phyloP scores from a whole-genome alignment of 2,113 vertebrate genomes.

The Mohoua ochrocephala region DNA sequence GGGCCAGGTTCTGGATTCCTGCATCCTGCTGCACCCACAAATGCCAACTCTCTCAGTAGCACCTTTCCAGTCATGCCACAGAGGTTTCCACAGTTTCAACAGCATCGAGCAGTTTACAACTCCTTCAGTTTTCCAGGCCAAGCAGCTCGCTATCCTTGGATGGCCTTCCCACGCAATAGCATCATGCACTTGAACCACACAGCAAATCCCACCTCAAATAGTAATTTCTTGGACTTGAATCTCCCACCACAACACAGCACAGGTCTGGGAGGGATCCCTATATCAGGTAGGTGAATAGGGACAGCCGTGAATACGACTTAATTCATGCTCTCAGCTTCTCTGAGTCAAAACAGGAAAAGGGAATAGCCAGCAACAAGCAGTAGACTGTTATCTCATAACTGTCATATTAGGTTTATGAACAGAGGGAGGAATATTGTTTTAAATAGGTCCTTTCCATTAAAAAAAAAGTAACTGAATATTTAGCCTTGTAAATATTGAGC shows the following conservation, averaged over 20 bases:
- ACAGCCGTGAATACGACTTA: neutral
- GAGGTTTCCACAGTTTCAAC: constrained; percentile 90
- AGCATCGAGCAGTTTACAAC: constrained; percentile 95
- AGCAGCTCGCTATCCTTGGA: constrained; percentile 93
- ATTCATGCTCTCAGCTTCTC: constrained; percentile 53
- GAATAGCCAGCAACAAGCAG: neutral
- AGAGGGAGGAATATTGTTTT: neutral
- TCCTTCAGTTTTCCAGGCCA: constrained; percentile 94
- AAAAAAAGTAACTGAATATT: neutral
- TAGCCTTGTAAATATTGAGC: constrained; percentile 82
- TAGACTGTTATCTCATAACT: neutral
- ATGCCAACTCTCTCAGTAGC: constrained; percentile 84
- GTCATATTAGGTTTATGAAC: neutral
- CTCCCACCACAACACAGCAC: constrained; percentile 94
- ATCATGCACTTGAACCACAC: constrained; percentile 93
- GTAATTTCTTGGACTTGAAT: constrained; percentile 98
- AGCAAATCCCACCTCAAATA: constrained; percentile 93
- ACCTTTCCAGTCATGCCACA: constrained; percentile 90
- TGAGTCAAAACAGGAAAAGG: constrained; percentile 10
- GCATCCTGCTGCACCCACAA: constrained; percentile 74
- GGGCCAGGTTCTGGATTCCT: constrained; percentile 82
- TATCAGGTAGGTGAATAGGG: constrained; percentile 87
- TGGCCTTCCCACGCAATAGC: constrained; percentile 91
- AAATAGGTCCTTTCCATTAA: neutral
- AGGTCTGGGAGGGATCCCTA: constrained; percentile 97